A percentile compares a stretch with the other conserved stretches of the same genome.
phyloP scores from a whole-genome alignment of 2,113 vertebrate species.

The Condylura cristata region DNA sequence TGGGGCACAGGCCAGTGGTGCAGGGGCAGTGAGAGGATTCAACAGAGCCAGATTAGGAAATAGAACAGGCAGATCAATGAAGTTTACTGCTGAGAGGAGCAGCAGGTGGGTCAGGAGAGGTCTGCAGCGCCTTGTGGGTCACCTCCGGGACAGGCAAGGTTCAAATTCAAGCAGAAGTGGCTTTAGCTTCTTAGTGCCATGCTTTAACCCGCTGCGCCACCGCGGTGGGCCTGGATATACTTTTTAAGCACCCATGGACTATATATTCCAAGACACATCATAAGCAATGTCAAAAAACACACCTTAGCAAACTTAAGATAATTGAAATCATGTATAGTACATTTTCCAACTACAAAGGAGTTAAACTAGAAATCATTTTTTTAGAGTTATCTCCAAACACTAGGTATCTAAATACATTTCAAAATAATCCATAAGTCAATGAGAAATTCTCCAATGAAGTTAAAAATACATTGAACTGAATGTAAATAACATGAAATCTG shows the following conservation, averaged over 20 bases:
- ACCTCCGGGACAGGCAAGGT: too few relatives aligned
- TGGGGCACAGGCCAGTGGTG: too few relatives aligned
- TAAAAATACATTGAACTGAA: neutral
- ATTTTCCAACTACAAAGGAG: neutral
- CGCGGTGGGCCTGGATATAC: too few relatives aligned
- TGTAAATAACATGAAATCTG: neutral
- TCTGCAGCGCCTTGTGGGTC: too few relatives aligned
- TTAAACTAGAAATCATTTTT: neutral
- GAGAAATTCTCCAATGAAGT: neutral
- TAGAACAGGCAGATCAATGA: too few relatives aligned
- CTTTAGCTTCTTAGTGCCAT: too few relatives aligned
- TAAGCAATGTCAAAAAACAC: neutral
- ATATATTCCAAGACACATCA: neutral
- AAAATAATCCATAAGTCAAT: neutral
- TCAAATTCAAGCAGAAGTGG: too few relatives aligned
- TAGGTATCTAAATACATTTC: neutral
- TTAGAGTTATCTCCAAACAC: neutral
- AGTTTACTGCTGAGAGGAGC: too few relatives aligned
- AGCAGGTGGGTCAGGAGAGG: too few relatives aligned
- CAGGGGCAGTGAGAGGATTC: too few relatives aligned
- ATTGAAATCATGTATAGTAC: neutral
- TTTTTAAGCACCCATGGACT: neutral
- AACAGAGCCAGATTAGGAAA: too few relatives aligned
- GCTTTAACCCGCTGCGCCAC: too few relatives aligned
- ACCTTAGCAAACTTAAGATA: neutral